These are phyloP conservation scores for Callipepla californica DNA, from an alignment of 2,113 vertebrate genomes.

Conservation along the genomic window DNA sequence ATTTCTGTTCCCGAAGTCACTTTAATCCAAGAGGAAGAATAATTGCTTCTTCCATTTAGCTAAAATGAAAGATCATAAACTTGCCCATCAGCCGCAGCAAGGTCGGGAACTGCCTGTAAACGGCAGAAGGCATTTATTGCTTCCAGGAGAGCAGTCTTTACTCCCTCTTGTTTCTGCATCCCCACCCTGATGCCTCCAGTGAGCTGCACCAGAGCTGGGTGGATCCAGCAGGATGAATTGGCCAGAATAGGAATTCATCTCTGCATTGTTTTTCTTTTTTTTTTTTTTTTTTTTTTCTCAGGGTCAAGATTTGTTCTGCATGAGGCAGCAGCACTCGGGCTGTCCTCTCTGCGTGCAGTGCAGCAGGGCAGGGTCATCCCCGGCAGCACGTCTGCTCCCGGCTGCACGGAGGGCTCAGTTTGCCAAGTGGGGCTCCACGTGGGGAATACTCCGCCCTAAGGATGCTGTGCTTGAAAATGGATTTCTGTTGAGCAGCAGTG, in stretches of 20 bases:
- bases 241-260: not conserved
- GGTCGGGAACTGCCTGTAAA: constrained; percentile 36
- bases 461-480: not conserved
- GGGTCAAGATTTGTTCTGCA: not conserved
- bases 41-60: constrained; percentile 61
- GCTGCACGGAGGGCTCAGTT: not conserved
- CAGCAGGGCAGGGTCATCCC: not conserved
- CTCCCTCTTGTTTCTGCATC: constrained; percentile 26
- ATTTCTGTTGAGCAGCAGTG: not conserved
- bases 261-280: no score
- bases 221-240: constrained; percentile 26
- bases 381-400: not conserved
- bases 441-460: not conserved
- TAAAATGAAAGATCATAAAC: constrained; percentile 43
- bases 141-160: constrained; percentile 44
- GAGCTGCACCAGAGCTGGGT: constrained; percentile 36
- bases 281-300: not conserved
- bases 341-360: not conserved
- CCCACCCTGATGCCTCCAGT: constrained; percentile 50
- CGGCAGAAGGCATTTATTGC: constrained; percentile 59
- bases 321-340: not conserved
- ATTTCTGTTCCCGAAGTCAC: constrained; percentile 20
- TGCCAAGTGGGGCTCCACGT: not conserved
- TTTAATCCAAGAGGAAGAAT: constrained; percentile 8
- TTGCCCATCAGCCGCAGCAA: constrained; percentile 48